A percentile compares a stretch with the other conserved stretches of the same genome.
Evolutionary conservation across 2,113 vertebrate genomes (phyloP).

Genomic region (Phaethon lepturus): DNA sequence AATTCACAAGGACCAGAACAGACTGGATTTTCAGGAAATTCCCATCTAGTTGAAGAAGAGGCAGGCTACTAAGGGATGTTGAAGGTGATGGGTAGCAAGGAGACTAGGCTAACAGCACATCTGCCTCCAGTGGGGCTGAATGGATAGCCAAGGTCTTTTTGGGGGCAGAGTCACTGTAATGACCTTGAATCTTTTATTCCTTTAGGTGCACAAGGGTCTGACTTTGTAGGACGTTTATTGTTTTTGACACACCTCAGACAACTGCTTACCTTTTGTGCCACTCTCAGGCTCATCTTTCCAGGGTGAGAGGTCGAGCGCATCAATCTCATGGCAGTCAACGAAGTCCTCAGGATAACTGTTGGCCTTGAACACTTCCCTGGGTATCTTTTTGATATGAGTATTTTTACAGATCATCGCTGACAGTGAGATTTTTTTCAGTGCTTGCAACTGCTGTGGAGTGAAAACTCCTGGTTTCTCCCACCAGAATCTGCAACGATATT

Average conservation of each 20-base stretch:
- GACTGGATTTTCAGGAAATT: background rate
- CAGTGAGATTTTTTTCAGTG: constrained; percentile 76
- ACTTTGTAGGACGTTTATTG: background rate
- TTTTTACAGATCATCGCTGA: constrained; percentile 89
- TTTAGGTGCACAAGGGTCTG: background rate
- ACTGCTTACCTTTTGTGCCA: background rate
- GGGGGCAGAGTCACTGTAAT: background rate
- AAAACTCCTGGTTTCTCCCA: constrained; percentile 86
- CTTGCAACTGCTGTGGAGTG: constrained; percentile 73
- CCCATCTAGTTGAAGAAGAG: background rate
- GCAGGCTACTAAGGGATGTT: background rate
- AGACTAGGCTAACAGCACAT: background rate
- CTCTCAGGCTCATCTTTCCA: constrained; percentile 9
- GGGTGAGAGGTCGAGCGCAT: background rate
- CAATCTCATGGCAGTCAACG: background rate
- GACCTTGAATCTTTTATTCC: background rate
- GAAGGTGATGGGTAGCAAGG: background rate
- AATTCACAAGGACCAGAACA: background rate
- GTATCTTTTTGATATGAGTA: constrained; percentile 80
- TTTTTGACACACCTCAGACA: background rate
- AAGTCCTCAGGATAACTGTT: constrained; percentile 43
- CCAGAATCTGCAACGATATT: constrained; percentile 82
- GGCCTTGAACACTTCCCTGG: constrained; percentile 78
- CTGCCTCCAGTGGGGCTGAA: background rate
- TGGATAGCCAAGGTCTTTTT: background rate